Conservation (phyloP, 92 coral and sea anemone genomes). For the Palythoa grandis region DNA sequence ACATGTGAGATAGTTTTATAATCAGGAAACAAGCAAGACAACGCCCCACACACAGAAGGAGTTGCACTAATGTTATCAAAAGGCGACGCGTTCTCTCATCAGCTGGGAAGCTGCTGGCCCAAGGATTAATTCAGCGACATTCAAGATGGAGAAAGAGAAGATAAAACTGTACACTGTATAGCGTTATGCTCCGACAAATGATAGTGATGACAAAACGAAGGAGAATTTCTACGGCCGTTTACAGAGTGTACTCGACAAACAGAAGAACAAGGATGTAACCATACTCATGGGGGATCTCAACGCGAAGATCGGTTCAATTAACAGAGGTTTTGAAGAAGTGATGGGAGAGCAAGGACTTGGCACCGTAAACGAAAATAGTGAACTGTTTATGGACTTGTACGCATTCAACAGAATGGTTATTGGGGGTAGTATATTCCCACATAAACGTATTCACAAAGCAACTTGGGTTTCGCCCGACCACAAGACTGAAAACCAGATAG, state of each 20-base stretch:
- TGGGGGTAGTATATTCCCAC: conserved; percentile 40
- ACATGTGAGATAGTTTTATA: no score
- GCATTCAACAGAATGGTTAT: conserved; percentile 42
- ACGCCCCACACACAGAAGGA: background rate
- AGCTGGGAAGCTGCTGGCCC: conserved; percentile 10
- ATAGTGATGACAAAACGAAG: no score
- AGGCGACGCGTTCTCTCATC: background rate
- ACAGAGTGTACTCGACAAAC: background rate
- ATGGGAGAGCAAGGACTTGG: conserved; percentile 34
- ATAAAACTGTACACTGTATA: background rate
- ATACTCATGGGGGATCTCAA: no score
- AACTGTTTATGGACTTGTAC: conserved; percentile 31
- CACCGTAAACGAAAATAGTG: conserved; percentile 24
- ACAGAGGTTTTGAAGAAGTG: no score
- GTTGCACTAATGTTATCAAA: background rate
- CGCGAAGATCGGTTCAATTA: no score
- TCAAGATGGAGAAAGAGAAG: background rate
- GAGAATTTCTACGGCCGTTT: background rate
- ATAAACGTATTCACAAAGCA: conserved; percentile 19
- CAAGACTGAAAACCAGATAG: conserved; percentile 38
- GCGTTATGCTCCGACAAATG: conserved; percentile 13
- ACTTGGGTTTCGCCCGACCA: conserved; percentile 41
- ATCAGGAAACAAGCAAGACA: conserved; percentile 13
- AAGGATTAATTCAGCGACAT: background rate
- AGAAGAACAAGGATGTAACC: no score